Evolutionary conservation across 2,113 vertebrate genomes (phyloP).

Genomic region (Dasyprocta punctata): DNA sequence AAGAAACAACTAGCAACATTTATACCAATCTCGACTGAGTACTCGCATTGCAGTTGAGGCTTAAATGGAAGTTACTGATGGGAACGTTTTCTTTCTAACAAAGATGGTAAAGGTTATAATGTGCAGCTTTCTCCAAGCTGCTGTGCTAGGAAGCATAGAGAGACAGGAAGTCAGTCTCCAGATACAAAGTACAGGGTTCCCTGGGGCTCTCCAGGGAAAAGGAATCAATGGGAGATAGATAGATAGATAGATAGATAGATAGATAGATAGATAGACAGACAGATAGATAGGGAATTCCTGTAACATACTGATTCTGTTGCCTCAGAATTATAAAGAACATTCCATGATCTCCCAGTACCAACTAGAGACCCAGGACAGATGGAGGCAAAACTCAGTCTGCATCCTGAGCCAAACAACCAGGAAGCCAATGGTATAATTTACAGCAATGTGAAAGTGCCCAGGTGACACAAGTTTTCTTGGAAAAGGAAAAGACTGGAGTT

Average conservation of each 20-base stretch:
- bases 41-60: background rate
- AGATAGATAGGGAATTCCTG: background rate
- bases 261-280: background rate
- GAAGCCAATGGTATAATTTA: rapidly evolving
- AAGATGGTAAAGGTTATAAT: background rate
- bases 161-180: background rate
- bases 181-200: background rate
- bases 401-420: background rate
- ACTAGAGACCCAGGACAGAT: background rate
- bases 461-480: background rate
- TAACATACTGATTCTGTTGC: background rate
- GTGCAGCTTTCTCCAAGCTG: background rate
- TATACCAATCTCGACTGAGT: background rate
- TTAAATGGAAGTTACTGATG: background rate
- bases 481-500: background rate
- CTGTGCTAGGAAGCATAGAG: background rate
- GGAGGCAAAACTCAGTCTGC: rapidly evolving
- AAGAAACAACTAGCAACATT: background rate
- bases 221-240: no score
- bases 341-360: background rate
- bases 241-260: background rate
- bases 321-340: background rate
- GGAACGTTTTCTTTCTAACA: background rate
- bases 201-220: background rate
- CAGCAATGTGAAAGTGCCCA: background rate